Conservation (phyloP, 2,113 vertebrate genomes). For the Hylia prasina region DNA sequence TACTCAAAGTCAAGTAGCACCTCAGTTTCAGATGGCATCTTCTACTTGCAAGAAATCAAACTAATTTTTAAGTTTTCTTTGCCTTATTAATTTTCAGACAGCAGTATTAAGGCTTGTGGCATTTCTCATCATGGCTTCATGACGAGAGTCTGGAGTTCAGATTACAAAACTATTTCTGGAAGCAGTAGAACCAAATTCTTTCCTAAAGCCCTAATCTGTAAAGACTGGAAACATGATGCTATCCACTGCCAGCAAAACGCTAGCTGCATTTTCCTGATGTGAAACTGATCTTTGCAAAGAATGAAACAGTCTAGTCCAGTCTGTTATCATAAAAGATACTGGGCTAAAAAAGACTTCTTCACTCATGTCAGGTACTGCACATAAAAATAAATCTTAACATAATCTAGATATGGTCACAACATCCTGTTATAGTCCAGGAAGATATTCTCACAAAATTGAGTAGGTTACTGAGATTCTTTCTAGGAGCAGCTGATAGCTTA, state of each 20-base stretch:
- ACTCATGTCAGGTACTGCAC: neutral
- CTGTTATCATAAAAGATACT: neutral
- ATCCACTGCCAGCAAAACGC: neutral
- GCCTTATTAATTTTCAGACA: neutral
- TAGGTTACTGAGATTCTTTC: neutral
- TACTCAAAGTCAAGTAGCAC: neutral
- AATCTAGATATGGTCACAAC: neutral
- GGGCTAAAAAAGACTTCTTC: neutral
- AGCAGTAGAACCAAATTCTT: neutral
- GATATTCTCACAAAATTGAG: neutral
- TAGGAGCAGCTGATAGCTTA: neutral
- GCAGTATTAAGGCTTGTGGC: neutral
- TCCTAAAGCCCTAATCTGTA: neutral
- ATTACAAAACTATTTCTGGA: neutral
- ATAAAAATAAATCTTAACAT: neutral
- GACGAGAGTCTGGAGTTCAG: neutral
- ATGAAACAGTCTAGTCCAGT: neutral
- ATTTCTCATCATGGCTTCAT: neutral
- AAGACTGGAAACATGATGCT: neutral
- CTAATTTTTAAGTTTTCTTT: neutral
- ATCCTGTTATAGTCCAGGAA: neutral
- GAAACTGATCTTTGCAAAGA: neutral
- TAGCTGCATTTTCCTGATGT: neutral
- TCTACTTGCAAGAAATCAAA: neutral
- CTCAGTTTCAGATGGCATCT: neutral